A percentile compares a stretch with the other conserved stretches of the same genome.
These are phyloP conservation scores for Philopotamus ludificatus DNA, from an alignment of 1,140 invertebrate species.

Conservation along the genomic window DNA sequence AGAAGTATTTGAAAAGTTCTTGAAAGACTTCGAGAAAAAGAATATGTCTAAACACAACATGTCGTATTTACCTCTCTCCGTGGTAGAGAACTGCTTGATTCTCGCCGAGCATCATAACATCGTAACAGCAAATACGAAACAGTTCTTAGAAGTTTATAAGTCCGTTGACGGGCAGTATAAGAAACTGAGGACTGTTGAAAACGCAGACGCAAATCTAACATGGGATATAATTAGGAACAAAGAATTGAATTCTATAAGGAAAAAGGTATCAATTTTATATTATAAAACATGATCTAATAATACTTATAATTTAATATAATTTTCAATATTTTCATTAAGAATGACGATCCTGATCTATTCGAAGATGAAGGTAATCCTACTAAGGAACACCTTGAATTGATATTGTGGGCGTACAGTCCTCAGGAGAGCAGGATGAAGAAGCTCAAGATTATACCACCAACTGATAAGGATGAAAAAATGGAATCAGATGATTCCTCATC, in stretches of 20 bases:
- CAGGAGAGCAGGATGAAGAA: slow-evolving; percentile 37
- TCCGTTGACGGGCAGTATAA: slow-evolving; percentile 65
- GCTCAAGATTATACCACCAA: slow-evolving; percentile 26
- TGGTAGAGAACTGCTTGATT: slow-evolving; percentile 43
- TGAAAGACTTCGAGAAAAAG: slow-evolving; percentile 62
- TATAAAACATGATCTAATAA: neutral
- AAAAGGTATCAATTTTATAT: slow-evolving; percentile 50
- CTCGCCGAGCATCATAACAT: slow-evolving; percentile 14
- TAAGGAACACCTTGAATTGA: slow-evolving; percentile 59
- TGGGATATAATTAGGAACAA: slow-evolving; percentile 67
- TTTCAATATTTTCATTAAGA: slow-evolving; percentile 15
- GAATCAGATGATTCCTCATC: slow-evolving; percentile 10
- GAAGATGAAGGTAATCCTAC: slow-evolving; percentile 60
- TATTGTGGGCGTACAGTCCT: slow-evolving; percentile 67
- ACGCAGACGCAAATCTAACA: slow-evolving; percentile 54
- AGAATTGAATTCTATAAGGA: slow-evolving; percentile 57
- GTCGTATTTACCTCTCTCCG: slow-evolving; percentile 56
- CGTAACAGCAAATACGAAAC: slow-evolving; percentile 36
- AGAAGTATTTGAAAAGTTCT: slow-evolving; percentile 62
- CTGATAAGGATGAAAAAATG: slow-evolving; percentile 21
- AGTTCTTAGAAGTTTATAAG: slow-evolving; percentile 57
- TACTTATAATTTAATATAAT: neutral
- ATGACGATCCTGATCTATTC: slow-evolving; percentile 54
- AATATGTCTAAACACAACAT: slow-evolving; percentile 63
- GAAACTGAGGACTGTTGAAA: slow-evolving; percentile 59